These are phyloP conservation scores for Horisme vitalbata DNA, from an alignment of 2,888 invertebrate species.

Conservation along the genomic window DNA sequence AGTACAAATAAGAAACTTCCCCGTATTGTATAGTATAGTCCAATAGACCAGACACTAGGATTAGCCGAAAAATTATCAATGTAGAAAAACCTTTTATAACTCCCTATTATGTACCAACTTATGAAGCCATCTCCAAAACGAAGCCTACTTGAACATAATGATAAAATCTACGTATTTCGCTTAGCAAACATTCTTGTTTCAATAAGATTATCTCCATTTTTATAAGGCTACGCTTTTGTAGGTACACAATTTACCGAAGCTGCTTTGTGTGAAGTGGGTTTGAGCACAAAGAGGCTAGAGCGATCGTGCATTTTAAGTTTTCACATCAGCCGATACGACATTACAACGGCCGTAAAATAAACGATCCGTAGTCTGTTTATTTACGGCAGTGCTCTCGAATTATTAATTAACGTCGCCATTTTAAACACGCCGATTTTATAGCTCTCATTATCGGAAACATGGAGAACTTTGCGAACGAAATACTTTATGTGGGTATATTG, in stretches of 20 bases:
- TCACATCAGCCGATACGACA: conserved; percentile 23
- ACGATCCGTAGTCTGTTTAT: conserved; percentile 22
- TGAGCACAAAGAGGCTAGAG: conserved; percentile 32
- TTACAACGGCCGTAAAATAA: conserved; percentile 22
- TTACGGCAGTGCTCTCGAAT: conserved; percentile 19
- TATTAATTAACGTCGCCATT: conserved; percentile 23
- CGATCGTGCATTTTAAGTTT: conserved; percentile 22
- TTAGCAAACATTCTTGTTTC: conserved; percentile 38
- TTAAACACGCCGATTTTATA: conserved; percentile 18
- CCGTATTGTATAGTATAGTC: no score
- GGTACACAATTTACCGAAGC: conserved; percentile 38
- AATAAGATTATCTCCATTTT: conserved; percentile 44
- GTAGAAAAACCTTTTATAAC: no score
- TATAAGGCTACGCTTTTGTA: conserved; percentile 37
- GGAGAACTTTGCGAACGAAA: conserved; percentile 7
- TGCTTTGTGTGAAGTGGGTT: conserved; percentile 35
- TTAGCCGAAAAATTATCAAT: no score
- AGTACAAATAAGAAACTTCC: no score
- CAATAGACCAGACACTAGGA: no score
- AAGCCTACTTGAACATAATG: conserved; percentile 16
- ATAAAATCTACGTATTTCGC: conserved; percentile 31
- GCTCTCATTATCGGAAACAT: conserved; percentile 12
- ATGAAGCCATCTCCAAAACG: conserved; percentile 4
- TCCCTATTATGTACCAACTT: background rate
- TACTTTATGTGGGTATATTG: no score